Evolutionary conservation across 2,113 vertebrate genomes (phyloP).

Genomic region (Cryptotis parvus): DNA sequence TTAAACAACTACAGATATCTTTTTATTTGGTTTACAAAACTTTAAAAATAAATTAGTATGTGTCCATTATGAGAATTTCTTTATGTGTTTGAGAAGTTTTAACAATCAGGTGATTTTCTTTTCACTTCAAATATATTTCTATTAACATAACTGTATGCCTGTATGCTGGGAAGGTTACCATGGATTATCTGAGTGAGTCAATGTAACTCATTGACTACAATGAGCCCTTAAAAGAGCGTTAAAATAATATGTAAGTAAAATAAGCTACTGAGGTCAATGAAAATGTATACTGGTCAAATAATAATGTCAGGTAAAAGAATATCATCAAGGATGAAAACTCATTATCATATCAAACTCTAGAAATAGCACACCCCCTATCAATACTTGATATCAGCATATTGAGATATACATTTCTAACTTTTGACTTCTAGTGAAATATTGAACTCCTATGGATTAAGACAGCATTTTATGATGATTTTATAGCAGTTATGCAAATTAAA

Average conservation of each 20-base stretch:
- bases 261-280: too few species aligned
- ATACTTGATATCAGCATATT: background rate
- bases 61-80: background rate
- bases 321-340: background rate
- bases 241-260: background rate
- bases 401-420: background rate
- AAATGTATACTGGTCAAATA: background rate
- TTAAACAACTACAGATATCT: background rate
- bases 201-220: too few species aligned
- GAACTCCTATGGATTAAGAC: background rate
- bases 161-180: background rate
- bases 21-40: background rate
- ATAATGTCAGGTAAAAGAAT: background rate
- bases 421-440: background rate
- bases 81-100: conserved; percentile 26
- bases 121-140: conserved; percentile 11
- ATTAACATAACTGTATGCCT: too few species aligned
- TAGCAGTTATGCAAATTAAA: background rate
- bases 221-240: background rate
- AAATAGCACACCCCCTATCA: background rate
- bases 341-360: too few species aligned
- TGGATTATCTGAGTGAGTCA: background rate
- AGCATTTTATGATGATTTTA: background rate
- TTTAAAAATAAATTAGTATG: background rate
- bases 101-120: background rate